phyloP scores from a whole-genome alignment of 2,888 invertebrate species.

The Physocephala rufipes region DNA sequence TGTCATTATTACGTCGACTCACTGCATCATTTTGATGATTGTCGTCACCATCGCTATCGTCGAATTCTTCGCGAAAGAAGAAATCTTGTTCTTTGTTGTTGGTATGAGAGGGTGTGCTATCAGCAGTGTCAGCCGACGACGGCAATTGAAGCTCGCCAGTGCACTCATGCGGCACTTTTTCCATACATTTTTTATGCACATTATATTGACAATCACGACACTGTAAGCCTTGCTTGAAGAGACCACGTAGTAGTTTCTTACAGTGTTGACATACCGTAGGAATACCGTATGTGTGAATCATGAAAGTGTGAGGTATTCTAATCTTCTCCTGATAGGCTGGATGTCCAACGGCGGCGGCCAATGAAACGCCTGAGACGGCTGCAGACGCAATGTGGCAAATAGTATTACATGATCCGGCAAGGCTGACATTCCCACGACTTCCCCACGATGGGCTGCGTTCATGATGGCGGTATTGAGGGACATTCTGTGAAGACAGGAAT shows the following conservation, averaged over 20 bases:
- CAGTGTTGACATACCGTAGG: conserved; percentile 97
- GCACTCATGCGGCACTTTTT: conserved; percentile 90
- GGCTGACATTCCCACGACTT: conserved; percentile 60
- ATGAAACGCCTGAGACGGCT: conserved; percentile 24
- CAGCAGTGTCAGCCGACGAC: conserved; percentile 57
- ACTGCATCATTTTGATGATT: conserved; percentile 58
- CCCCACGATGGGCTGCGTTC: conserved; percentile 66
- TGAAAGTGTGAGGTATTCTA: conserved; percentile 94
- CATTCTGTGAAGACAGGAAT: conserved; percentile 52
- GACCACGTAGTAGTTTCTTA: conserved; percentile 92
- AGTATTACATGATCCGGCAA: conserved; percentile 55
- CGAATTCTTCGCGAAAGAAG: conserved; percentile 68
- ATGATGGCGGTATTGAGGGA: conserved; percentile 69
- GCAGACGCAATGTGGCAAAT: conserved; percentile 35
- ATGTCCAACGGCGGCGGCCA: conserved; percentile 61
- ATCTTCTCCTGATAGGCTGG: conserved; percentile 62
- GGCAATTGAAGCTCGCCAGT: conserved; percentile 83
- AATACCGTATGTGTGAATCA: conserved; percentile 94
- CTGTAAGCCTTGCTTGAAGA: conserved; percentile 96
- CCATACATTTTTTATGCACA: conserved; percentile 93
- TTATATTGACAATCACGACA: conserved; percentile 98
- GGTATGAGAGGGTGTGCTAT: conserved; percentile 45
- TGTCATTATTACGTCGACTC: neutral
- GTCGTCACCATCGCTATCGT: conserved; percentile 72
- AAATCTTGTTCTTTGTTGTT: conserved; percentile 53